phyloP scores from a whole-genome alignment of 1,140 invertebrate genomes.

The Homarus americanus region DNA sequence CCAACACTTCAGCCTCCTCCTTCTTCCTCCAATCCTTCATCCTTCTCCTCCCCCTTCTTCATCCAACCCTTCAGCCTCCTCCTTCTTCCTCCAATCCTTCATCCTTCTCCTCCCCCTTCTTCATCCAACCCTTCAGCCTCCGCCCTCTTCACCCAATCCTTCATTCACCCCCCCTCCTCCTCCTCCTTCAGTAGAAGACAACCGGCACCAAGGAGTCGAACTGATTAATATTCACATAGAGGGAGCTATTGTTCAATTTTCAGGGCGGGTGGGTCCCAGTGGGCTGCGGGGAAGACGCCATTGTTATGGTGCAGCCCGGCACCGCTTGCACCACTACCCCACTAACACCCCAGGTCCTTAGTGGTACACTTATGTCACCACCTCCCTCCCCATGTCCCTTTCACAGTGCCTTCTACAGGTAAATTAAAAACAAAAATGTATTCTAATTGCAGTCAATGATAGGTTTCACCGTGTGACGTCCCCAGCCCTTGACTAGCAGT shows the following conservation, averaged over 20 bases:
- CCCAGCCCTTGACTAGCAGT: too few relatives aligned
- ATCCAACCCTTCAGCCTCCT: too few relatives aligned
- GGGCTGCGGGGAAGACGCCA: background rate
- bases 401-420: too few relatives aligned
- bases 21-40: too few relatives aligned
- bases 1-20: too few relatives aligned
- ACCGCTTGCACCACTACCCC: background rate
- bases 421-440: too few relatives aligned
- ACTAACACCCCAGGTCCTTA: background rate
- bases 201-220: background rate
- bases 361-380: too few relatives aligned
- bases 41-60: too few relatives aligned
- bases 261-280: conserved; percentile 4
- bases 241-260: conserved; percentile 12
- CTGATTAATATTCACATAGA: conserved; percentile 14
- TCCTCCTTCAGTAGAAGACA: background rate
- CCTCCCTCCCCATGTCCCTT: too few relatives aligned
- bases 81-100: too few relatives aligned
- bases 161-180: background rate
- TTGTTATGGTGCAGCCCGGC: background rate
- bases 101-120: background rate
- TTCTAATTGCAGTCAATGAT: too few relatives aligned
- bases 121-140: background rate
- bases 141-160: background rate
- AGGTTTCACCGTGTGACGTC: too few relatives aligned